A percentile compares a stretch with the other conserved stretches of the same genome.
Conservation (phyloP, 2,113 vertebrate species). For the Pomatostomus ruficeps region DNA sequence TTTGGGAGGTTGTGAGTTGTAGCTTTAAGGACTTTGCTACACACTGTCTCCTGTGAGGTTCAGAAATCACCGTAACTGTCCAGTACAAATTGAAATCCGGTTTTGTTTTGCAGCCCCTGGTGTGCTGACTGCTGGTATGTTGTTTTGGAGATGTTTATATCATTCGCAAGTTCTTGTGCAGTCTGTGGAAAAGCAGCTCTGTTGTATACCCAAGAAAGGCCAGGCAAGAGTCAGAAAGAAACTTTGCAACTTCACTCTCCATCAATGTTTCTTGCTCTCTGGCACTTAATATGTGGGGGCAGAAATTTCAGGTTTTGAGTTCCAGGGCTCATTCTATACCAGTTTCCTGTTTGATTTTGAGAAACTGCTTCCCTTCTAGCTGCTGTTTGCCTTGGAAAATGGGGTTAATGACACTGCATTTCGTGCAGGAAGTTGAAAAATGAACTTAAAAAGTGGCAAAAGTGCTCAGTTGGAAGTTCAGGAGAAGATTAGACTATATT, state of each 20-base stretch:
- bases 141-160: not conserved
- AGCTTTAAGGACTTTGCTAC: not conserved
- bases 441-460: not conserved
- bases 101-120: not conserved
- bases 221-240: not conserved
- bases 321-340: not conserved
- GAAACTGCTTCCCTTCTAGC: not conserved
- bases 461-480: not conserved
- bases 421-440: not conserved
- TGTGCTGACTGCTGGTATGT: not conserved
- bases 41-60: not conserved
- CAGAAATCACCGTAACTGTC: rapidly evolving
- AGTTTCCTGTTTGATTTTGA: not conserved
- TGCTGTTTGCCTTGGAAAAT: not conserved
- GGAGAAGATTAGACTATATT: not conserved
- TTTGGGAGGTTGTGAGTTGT: rapidly evolving
- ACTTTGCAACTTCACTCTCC: not conserved
- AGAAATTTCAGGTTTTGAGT: not conserved
- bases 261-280: not conserved
- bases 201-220: not conserved
- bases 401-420: not conserved
- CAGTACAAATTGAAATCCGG: not conserved
- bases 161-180: not conserved
- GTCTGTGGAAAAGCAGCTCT: not conserved
- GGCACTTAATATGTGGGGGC: not conserved